Evolutionary conservation across 2,113 vertebrate genomes (phyloP).

Genomic region (Vidua macroura): DNA sequence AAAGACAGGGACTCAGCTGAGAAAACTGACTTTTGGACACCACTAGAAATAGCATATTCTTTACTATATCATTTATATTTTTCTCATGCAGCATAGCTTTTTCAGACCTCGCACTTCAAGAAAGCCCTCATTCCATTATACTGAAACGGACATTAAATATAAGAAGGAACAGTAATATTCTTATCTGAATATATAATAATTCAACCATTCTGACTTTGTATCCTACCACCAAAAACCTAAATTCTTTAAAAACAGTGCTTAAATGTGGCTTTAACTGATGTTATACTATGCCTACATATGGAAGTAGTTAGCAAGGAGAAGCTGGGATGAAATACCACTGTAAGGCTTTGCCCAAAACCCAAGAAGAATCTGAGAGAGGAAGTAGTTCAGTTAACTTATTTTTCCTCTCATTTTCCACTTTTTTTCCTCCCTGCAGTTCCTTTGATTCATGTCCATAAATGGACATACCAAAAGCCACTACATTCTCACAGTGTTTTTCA

Average conservation of each 20-base stretch:
- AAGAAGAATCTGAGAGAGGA: slow-evolving; percentile 63
- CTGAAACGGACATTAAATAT: background rate
- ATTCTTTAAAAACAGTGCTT: slow-evolving; percentile 29
- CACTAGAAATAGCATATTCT: slow-evolving; percentile 23
- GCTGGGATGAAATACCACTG: slow-evolving; percentile 48
- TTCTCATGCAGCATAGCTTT: slow-evolving; percentile 2
- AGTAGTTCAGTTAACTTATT: slow-evolving; percentile 68
- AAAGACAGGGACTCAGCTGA: slow-evolving; percentile 25
- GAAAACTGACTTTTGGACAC: slow-evolving; percentile 53
- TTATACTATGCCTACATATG: slow-evolving; percentile 53
- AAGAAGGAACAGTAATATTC: background rate
- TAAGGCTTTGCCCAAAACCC: slow-evolving; percentile 53
- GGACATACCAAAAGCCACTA: slow-evolving; percentile 63
- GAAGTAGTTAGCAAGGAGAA: slow-evolving; percentile 57
- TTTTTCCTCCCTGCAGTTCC: slow-evolving; percentile 56
- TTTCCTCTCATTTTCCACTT: slow-evolving; percentile 69
- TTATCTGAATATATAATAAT: slow-evolving; percentile 8
- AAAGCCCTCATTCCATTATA: background rate
- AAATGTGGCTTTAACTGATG: slow-evolving; percentile 41
- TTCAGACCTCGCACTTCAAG: background rate
- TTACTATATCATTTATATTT: background rate
- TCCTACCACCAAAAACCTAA: background rate
- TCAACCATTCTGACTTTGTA: background rate
- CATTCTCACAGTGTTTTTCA: slow-evolving; percentile 67
- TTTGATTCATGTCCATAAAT: slow-evolving; percentile 71